Conservation (phyloP, 1,140 invertebrate genomes). For the Cydia amplana region DNA sequence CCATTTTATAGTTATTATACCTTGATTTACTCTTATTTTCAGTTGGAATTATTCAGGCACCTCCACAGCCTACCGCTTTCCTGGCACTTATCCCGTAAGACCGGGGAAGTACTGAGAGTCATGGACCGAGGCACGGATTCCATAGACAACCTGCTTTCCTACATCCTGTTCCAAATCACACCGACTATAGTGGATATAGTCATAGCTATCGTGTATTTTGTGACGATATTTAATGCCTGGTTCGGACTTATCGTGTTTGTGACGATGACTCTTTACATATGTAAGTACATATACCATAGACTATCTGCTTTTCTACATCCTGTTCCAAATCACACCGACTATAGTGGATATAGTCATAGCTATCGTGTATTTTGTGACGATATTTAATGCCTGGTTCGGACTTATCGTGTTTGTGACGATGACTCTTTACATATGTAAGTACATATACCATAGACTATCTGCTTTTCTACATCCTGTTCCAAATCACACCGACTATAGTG, state of each 20-base stretch:
- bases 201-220: constrained; percentile 95
- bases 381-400: constrained; percentile 96
- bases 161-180: constrained; percentile 91
- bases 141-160: constrained; percentile 95
- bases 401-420: constrained; percentile 96
- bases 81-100: constrained; percentile 96
- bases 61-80: constrained; percentile 91
- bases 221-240: constrained; percentile 93
- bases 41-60: constrained; percentile 90
- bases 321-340: constrained; percentile 94
- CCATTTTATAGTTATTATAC: too few relatives aligned
- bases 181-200: constrained; percentile 96
- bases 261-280: constrained; percentile 95
- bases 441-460: constrained; percentile 89
- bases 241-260: constrained; percentile 96
- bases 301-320: constrained; percentile 92
- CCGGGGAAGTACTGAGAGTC: constrained; percentile 95
- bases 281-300: constrained; percentile 90
- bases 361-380: constrained; percentile 91
- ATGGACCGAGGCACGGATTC: constrained; percentile 98
- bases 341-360: constrained; percentile 96
- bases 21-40: constrained; percentile 48
- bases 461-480: constrained; percentile 92
- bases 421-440: constrained; percentile 94
- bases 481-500: constrained; percentile 93